Evolutionary conservation across 2,797 vertebrate genomes (phyloP).

Genomic region (Ataeniobius toweri): DNA sequence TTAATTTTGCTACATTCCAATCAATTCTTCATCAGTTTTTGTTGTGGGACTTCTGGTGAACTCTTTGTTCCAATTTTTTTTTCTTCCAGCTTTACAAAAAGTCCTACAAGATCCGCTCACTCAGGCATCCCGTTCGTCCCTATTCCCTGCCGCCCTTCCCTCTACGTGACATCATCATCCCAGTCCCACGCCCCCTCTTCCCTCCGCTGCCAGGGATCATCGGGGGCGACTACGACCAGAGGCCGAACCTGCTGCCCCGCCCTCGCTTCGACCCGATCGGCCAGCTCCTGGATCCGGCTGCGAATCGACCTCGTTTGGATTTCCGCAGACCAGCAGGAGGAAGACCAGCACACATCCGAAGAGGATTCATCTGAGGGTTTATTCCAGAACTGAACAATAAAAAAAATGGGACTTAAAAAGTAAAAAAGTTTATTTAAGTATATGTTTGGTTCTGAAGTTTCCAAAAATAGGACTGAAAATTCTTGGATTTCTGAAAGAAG

Average conservation of each 20-base stretch:
- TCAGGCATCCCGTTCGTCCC: background rate
- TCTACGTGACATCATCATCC: conserved; percentile 29
- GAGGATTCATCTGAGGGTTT: conserved; percentile 77
- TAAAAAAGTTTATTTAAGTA: background rate
- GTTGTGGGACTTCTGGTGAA: background rate
- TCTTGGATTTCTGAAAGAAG: background rate
- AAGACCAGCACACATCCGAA: conserved; percentile 53
- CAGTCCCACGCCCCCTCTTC: conserved; percentile 47
- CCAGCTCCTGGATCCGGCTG: conserved; percentile 12
- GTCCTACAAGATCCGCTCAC: conserved; percentile 26
- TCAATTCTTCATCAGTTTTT: background rate
- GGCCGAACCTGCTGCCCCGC: conserved; percentile 63
- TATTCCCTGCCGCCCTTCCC: conserved; percentile 7
- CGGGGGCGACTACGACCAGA: conserved; percentile 77
- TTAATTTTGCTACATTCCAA: background rate
- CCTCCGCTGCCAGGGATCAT: conserved; percentile 75
- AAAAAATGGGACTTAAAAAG: background rate
- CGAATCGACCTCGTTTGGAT: conserved; percentile 19
- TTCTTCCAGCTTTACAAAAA: conserved; percentile 73
- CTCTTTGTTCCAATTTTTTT: background rate
- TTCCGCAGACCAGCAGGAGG: conserved; percentile 33
- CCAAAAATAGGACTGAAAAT: too few species aligned
- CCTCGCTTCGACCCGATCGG: conserved; percentile 75
- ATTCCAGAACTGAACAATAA: conserved; percentile 10
- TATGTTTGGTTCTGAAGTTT: background rate